Conservation (phyloP, 2,888 invertebrate genomes). For the Lomographa bimaculata region DNA sequence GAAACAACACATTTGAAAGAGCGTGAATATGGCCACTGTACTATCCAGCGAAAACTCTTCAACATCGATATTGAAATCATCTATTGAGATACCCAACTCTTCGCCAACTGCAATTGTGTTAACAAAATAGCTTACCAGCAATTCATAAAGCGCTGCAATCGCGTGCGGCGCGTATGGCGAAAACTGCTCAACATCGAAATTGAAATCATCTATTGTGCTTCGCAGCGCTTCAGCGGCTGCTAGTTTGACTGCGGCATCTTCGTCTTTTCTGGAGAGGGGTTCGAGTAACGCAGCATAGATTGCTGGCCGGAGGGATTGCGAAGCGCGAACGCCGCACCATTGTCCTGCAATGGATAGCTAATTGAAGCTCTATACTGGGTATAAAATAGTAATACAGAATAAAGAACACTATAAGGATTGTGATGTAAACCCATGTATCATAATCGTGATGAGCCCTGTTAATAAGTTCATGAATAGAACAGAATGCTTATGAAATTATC, state of each 20-base stretch:
- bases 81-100: conserved; percentile 92
- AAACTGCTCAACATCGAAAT: conserved; percentile 94
- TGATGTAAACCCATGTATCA: too few species aligned
- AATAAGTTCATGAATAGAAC: too few species aligned
- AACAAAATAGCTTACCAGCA: conserved; percentile 87
- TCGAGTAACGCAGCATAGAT: conserved; percentile 91
- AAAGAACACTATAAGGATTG: too few species aligned
- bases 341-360: conserved; percentile 63
- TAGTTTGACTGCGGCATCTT: conserved; percentile 95
- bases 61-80: conserved; percentile 96
- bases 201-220: conserved; percentile 95
- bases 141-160: conserved; percentile 90
- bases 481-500: too few species aligned
- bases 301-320: conserved; percentile 89
- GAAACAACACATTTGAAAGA: too few species aligned
- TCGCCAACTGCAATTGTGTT: conserved; percentile 93
- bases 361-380: too few species aligned
- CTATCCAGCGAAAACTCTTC: conserved; percentile 94
- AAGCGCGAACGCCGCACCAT: conserved; percentile 93
- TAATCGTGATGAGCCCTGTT: too few species aligned
- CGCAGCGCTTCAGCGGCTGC: conserved; percentile 94
- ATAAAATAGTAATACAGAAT: too few species aligned
- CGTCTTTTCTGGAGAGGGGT: conserved; percentile 84
- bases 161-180: conserved; percentile 91
- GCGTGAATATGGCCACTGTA: too few species aligned